phyloP scores from a whole-genome alignment of 2,888 invertebrate genomes.

The Mimachlamys varia region DNA sequence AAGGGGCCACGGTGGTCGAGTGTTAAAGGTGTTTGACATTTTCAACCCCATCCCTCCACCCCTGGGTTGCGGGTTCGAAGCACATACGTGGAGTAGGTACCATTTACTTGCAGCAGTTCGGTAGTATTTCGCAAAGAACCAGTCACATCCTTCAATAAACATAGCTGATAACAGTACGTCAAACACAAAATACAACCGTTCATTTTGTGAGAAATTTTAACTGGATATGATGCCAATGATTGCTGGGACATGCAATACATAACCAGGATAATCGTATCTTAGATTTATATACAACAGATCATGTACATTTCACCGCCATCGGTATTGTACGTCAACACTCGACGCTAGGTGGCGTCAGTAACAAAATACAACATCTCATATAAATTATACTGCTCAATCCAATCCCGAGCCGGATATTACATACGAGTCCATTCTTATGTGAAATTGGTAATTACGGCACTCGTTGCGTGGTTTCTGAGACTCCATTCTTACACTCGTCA shows the following conservation, averaged over 20 bases:
- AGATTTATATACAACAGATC: too few species aligned
- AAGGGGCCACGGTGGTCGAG: too few species aligned
- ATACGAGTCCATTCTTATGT: background rate
- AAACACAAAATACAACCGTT: too few species aligned
- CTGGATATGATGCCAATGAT: background rate
- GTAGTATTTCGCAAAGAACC: too few species aligned
- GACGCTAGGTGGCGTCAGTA: background rate
- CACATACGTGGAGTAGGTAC: too few species aligned
- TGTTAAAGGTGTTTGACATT: too few species aligned
- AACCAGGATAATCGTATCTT: too few species aligned
- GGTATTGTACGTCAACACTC: background rate
- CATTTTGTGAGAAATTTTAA: background rate
- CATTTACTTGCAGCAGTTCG: too few species aligned
- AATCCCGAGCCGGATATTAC: background rate
- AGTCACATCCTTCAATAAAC: too few species aligned
- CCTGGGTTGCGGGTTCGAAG: too few species aligned
- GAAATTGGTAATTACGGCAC: background rate
- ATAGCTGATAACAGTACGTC: too few species aligned
- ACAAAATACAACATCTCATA: background rate
- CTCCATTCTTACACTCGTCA: background rate
- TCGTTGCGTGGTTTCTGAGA: background rate
- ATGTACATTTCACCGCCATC: background rate
- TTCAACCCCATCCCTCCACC: too few species aligned
- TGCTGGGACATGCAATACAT: background rate
- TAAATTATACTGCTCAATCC: background rate